Conservation (phyloP, 1,140 invertebrate species). For the Philopotamus ludificatus region DNA sequence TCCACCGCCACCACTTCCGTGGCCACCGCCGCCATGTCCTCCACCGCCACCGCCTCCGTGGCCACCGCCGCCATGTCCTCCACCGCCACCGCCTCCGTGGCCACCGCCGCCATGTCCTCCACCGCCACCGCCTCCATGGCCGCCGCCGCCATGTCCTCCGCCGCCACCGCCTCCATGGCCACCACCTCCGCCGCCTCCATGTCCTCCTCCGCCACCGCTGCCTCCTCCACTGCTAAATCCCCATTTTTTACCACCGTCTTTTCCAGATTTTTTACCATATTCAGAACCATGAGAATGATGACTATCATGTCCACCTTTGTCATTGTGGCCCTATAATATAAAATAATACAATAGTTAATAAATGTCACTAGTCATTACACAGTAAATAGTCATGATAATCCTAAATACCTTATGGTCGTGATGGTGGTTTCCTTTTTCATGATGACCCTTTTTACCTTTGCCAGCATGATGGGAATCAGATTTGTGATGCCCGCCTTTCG, state of each 20-base stretch:
- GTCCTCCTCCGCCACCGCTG: background rate
- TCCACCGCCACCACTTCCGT: background rate
- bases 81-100: slow-evolving; percentile 31
- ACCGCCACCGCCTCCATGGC: slow-evolving; percentile 56
- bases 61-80: slow-evolving; percentile 1
- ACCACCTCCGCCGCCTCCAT: background rate
- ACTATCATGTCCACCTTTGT: slow-evolving; percentile 55
- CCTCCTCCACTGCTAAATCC: slow-evolving; percentile 42
- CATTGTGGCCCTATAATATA: slow-evolving; percentile 54
- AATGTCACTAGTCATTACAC: background rate
- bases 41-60: slow-evolving; percentile 17
- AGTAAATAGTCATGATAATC: background rate
- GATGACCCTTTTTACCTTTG: slow-evolving; percentile 60
- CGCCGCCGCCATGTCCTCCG: slow-evolving; percentile 16
- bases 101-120: slow-evolving; percentile 57
- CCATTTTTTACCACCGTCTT: slow-evolving; percentile 61
- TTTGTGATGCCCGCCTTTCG: slow-evolving; percentile 50
- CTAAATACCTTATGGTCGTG: slow-evolving; percentile 53
- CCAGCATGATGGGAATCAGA: slow-evolving; percentile 54
- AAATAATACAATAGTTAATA: background rate
- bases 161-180: slow-evolving; percentile 14
- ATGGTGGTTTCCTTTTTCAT: slow-evolving; percentile 59
- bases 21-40: background rate
- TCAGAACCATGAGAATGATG: slow-evolving; percentile 54
- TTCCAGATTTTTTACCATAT: slow-evolving; percentile 52